A percentile compares a stretch with the other conserved stretches of the same genome.
Conservation (phyloP, 2,888 invertebrate genomes). For the Pecten maximus region DNA sequence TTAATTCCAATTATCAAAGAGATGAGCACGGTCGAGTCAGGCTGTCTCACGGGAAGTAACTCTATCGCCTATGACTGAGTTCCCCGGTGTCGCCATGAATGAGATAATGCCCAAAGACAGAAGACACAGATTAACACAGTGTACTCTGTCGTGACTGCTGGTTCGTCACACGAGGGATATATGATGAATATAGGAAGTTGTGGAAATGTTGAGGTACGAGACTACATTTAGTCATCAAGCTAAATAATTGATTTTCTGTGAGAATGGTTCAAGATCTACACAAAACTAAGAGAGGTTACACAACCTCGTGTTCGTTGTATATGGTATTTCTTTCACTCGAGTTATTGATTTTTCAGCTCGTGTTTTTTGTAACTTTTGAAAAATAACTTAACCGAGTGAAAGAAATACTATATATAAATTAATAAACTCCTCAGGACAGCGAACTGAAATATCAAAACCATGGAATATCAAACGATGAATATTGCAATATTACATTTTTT, state of each 20-base stretch:
- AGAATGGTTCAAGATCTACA: too few species aligned
- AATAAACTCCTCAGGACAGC: too few species aligned
- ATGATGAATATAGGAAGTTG: not conserved
- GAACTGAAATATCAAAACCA: too few species aligned
- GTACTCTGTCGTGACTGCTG: not conserved
- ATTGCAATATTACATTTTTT: too few species aligned
- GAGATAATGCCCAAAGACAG: not conserved
- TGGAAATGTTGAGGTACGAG: not conserved
- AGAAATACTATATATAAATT: too few species aligned
- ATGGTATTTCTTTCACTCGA: too few species aligned
- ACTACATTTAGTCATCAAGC: not conserved
- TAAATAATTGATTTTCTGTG: not conserved
- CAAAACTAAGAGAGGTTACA: too few species aligned
- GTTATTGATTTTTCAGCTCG: too few species aligned
- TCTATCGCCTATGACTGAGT: not conserved
- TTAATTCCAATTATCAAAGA: constrained; percentile 17
- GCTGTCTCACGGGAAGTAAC: not conserved
- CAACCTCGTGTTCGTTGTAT: too few species aligned
- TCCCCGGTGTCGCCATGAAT: not conserved
- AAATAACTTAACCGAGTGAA: too few species aligned
- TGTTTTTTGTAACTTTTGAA: too few species aligned
- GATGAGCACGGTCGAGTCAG: not conserved
- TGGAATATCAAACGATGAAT: too few species aligned
- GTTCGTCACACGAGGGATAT: not conserved
- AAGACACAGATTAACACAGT: not conserved